Evolutionary conservation across 2,113 vertebrate genomes (phyloP), one percentile per base, ranked within the genome.

Genomic region (Ciconia maguari): DNA sequence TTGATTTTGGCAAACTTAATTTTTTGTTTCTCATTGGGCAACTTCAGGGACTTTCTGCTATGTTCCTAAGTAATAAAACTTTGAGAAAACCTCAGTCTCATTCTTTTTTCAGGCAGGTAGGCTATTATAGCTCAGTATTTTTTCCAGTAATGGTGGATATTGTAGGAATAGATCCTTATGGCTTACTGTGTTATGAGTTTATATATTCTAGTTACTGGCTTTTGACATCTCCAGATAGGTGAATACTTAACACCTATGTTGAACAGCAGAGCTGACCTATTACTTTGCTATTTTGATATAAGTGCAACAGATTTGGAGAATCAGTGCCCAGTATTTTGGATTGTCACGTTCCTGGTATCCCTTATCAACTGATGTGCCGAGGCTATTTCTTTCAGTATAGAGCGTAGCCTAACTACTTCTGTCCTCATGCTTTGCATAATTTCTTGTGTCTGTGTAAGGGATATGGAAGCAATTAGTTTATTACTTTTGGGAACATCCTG

Each of bases 191-290:
- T 16, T 75, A 12, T 52, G 18, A 13, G 8, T 83, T 83, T 75
- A 10, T 66, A 5, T 64, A 38, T 30, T 76, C 2, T 38, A n/a
- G 24, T 64, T 48, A 20, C 7, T 0, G 1, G 29, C 24, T 38
- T 52, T 26, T 91, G 75, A 9, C 11, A 24, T 51, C 30, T 81
- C 17, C 16, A 61, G 16, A n/a, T 12, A 29, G 21, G 8, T 42
- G 26, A 75, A 25, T 18, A 12, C 7, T 49, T 79, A 64, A 16
- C 9, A 21, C 4, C 16, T 74, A 1, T 6, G 11, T 42, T 0
- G 0, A 75, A 26, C 57, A 94, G 20, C 27, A 87, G 41, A 52
- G 29, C 21, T 87, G 32, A 44, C 13, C 14, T 81, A 5, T 9
- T 55, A 0, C 21, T 80, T 64, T 20, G 5, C 19, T 71, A 1